A percentile compares a stretch with the other conserved stretches of the same genome.
These are phyloP conservation scores for Epinotia brunnichana DNA, from an alignment of 2,888 invertebrate genomes.

Conservation along the genomic window DNA sequence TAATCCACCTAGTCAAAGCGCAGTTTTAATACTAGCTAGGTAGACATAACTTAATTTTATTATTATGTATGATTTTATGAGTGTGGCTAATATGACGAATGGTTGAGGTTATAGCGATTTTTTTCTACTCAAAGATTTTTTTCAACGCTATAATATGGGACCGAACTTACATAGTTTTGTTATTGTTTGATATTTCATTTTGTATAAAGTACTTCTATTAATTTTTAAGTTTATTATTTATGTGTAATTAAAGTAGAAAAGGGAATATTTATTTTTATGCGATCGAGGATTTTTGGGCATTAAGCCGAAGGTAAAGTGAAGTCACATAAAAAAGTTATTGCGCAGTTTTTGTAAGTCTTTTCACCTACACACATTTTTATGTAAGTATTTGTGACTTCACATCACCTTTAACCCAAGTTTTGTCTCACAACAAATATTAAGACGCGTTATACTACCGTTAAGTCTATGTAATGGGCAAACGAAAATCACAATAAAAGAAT, in stretches of 20 bases:
- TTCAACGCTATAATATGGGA: conserved; percentile 58
- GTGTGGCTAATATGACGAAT: conserved; percentile 70
- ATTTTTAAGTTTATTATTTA: conserved; percentile 77
- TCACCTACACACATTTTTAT: conserved; percentile 39
- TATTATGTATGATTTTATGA: conserved; percentile 61
- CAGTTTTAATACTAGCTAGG: conserved; percentile 77
- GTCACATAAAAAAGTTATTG: conserved; percentile 53
- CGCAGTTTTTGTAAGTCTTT: conserved; percentile 46
- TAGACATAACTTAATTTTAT: conserved; percentile 67
- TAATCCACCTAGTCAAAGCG: conserved; percentile 78
- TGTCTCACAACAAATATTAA: conserved; percentile 84
- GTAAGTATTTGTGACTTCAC: conserved; percentile 61
- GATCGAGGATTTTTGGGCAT: conserved; percentile 67
- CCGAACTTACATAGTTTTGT: conserved; percentile 58
- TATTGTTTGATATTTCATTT: conserved; percentile 63
- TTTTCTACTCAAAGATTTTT: conserved; percentile 47
- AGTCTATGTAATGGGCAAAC: conserved; percentile 74
- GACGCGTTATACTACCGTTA: conserved; percentile 65
- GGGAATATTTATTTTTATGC: conserved; percentile 76
- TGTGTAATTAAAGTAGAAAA: conserved; percentile 74
- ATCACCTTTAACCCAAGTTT: conserved; percentile 53
- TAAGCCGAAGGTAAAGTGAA: conserved; percentile 64
- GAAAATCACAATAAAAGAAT: conserved; percentile 83
- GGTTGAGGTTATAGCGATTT: conserved; percentile 69
- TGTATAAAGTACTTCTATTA: conserved; percentile 75